phyloP scores from a whole-genome alignment of 2,888 invertebrate genomes.

The Ischnura elegans region DNA sequence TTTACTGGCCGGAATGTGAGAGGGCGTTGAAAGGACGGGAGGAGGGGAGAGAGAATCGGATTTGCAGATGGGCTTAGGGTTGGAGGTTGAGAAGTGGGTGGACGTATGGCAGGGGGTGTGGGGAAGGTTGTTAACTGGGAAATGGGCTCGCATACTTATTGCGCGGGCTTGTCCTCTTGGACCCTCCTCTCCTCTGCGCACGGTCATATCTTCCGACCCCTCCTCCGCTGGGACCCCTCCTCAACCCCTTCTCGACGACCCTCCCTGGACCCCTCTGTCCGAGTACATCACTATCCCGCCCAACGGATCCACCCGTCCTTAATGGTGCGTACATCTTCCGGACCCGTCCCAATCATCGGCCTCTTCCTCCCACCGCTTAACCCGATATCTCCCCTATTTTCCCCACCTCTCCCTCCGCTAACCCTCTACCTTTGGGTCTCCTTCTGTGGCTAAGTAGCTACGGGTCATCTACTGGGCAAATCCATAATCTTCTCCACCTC shows the following conservation, averaged over 20 bases:
- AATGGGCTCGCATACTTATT: neutral
- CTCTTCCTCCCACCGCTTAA: neutral
- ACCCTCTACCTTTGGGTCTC: neutral
- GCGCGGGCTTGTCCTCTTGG: neutral
- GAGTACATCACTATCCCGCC: neutral
- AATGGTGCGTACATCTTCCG: slow-evolving; percentile 31
- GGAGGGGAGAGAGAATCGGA: neutral
- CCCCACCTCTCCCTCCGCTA: neutral
- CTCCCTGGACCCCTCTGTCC: neutral
- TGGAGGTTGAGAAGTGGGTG: neutral
- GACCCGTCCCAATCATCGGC: neutral
- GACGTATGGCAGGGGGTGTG: too few relatives aligned
- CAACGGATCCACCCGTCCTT: neutral
- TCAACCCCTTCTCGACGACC: neutral
- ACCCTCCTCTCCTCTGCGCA: neutral
- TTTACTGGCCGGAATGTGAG: neutral
- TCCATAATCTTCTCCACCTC: neutral
- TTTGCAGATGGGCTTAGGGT: too few relatives aligned
- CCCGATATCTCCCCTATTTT: neutral
- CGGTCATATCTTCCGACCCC: neutral
- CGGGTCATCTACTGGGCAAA: neutral
- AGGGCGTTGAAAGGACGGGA: neutral
- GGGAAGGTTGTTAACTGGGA: neutral
- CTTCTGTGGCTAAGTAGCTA: neutral
- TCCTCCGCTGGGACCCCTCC: neutral